Evolutionary conservation across 2,797 vertebrate genomes (phyloP), one percentile per base, ranked within the genome.

Genomic region (Pristis pectinata): DNA sequence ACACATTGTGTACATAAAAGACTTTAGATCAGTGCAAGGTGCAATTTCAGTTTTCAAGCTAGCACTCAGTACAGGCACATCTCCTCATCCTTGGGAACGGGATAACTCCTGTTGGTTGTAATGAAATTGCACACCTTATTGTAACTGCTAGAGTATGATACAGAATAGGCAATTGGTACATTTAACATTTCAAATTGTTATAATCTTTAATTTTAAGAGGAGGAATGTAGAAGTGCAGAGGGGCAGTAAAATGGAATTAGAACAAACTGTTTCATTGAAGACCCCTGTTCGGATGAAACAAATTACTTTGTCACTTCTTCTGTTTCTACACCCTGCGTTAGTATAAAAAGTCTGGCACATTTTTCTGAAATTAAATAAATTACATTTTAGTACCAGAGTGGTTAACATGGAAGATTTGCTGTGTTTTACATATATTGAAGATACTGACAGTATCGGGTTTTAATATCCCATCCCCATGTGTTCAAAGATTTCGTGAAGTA

Each of bases 1-100:
- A 72, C 70, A 72, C 91, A 93, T 70, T 93, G 72, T 49, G 3
- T 93, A 93, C 64, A 93, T 44, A 93, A 72, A 72, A n/a, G 27
- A 49, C 49, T 37, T 70, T 41, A 85, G 64, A 34, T 74, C 91
- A 93, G 67, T 93, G 64, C 64, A 72, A 44, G 24, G 67, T n/a
- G n/a, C 22, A 41, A 2, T 30, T 44, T 93, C 91, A 93, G 64
- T 93, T 70, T 10, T 4, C 87, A 59, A 34, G 83, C 83, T 59
- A 87, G 56, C 49, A 85, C 7, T 83, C 83, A 8, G 49, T 89
- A 89, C 56, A 7, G 15, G 13, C n/a, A 56, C 61, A 37, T 15
- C 59, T 89, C 59, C 56, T 61, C 56, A 37, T 34, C 53, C 3
- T 4, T 34, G 11, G 17, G 37, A 89, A 64, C 85, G 1, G 70